Evolutionary conservation across 1,140 invertebrate species (phyloP).

Genomic region (Pachypeltis micranthus): DNA sequence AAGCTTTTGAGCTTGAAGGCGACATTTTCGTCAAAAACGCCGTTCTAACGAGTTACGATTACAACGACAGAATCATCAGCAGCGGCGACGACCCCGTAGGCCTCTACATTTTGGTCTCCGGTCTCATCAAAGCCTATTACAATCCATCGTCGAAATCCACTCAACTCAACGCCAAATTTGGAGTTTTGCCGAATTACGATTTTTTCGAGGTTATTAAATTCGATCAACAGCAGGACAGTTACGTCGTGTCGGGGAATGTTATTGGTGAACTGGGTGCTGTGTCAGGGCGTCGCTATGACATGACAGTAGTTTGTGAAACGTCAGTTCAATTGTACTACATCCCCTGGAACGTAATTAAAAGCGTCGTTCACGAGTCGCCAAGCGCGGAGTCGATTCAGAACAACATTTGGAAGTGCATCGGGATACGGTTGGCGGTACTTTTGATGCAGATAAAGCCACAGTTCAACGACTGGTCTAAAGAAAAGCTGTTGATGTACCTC

Average conservation of each 20-base stretch:
- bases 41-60: not conserved
- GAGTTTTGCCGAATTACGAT: slow-evolving; percentile 1
- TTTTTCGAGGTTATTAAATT: not conserved
- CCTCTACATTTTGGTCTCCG: not conserved
- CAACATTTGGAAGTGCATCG: slow-evolving; percentile 25
- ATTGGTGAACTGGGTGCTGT: slow-evolving; percentile 37
- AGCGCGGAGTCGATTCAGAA: slow-evolving; percentile 17
- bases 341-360: slow-evolving; percentile 16
- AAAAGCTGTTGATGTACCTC: slow-evolving; percentile 25
- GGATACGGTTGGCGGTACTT: slow-evolving; percentile 20
- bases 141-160: not conserved
- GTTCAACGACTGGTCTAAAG: slow-evolving; percentile 23
- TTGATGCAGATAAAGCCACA: slow-evolving; percentile 21
- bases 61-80: not conserved
- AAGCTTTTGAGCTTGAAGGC: not conserved
- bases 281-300: slow-evolving; percentile 31
- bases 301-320: slow-evolving; percentile 36
- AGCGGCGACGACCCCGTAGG: not conserved
- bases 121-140: not conserved
- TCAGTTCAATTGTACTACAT: slow-evolving; percentile 28
- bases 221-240: slow-evolving; percentile 29
- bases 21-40: not conserved
- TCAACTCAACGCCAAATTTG: not conserved
- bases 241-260: slow-evolving; percentile 35
- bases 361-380: slow-evolving; percentile 13